Evolutionary conservation across 2,888 invertebrate species (phyloP).

Genomic region (Macrosoma leucophasiata): DNA sequence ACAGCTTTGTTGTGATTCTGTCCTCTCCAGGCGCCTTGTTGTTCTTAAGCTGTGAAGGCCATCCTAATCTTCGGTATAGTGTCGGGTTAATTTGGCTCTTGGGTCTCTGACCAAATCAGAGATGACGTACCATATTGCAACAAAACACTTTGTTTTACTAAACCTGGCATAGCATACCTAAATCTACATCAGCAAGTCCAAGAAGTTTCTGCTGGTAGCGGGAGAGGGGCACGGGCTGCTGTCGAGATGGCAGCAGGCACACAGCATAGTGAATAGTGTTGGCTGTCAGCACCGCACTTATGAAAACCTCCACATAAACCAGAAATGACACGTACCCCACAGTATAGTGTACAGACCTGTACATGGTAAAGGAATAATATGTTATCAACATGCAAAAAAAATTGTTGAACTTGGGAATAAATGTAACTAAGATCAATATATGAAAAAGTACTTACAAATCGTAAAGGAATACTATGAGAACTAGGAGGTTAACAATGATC

Average conservation of each 20-base stretch:
- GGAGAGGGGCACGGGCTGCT: constrained; percentile 24
- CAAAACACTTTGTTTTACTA: not conserved
- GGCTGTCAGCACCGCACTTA: too few relatives aligned
- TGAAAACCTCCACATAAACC: too few relatives aligned
- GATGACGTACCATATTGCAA: too few relatives aligned
- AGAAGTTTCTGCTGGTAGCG: constrained; percentile 31
- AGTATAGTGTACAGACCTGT: not conserved
- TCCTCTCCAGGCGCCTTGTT: too few relatives aligned
- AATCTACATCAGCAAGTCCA: constrained; percentile 30
- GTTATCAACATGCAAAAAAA: not conserved
- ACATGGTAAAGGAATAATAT: not conserved
- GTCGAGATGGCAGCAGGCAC: not conserved
- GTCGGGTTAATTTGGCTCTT: too few relatives aligned
- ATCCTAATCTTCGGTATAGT: too few relatives aligned
- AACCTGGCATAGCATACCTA: constrained; percentile 24
- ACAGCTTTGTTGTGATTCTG: too few relatives aligned
- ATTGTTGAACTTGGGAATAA: too few relatives aligned
- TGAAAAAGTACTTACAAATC: constrained; percentile 74
- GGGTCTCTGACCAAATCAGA: too few relatives aligned
- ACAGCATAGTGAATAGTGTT: too few relatives aligned
- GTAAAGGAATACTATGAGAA: constrained; percentile 72
- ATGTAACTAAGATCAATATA: too few relatives aligned
- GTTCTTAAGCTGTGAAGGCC: too few relatives aligned
- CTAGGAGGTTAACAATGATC: constrained; percentile 72
- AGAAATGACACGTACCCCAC: not conserved